Evolutionary conservation across 2,797 vertebrate genomes (phyloP).

Genomic region (Myripristis murdjan): DNA sequence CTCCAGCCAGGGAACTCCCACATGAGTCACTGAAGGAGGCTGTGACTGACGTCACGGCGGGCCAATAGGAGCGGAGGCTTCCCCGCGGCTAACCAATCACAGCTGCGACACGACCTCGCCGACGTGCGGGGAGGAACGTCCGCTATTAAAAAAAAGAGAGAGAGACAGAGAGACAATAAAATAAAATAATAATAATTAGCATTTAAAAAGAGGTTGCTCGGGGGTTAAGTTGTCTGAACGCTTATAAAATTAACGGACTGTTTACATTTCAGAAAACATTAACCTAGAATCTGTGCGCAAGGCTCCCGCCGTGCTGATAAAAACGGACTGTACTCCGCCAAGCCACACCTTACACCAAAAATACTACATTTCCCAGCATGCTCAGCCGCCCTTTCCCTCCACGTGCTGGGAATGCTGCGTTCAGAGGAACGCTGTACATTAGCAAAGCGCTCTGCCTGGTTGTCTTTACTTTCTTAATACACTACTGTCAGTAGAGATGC

Average conservation of each 20-base stretch:
- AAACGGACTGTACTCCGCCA: slow-evolving; percentile 8
- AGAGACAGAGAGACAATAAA: too few species aligned
- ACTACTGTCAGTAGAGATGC: too few species aligned
- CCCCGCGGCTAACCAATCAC: slow-evolving; percentile 63
- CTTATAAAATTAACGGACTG: background rate
- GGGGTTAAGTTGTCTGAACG: slow-evolving; percentile 45
- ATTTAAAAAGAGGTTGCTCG: too few species aligned
- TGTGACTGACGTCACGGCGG: slow-evolving; percentile 42
- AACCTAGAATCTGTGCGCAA: background rate
- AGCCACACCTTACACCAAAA: slow-evolving; percentile 76
- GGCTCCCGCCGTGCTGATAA: background rate
- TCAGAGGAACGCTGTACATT: too few species aligned
- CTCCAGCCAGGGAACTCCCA: slow-evolving; percentile 69
- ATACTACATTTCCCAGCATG: slow-evolving; percentile 72
- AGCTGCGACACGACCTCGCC: background rate
- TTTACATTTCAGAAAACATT: slow-evolving; percentile 2
- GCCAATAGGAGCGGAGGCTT: slow-evolving; percentile 65
- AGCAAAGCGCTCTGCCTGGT: too few species aligned
- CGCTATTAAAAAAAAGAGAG: slow-evolving; percentile 26
- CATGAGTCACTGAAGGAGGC: slow-evolving; percentile 60
- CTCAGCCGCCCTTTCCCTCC: slow-evolving; percentile 28
- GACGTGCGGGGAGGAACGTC: background rate
- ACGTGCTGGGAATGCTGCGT: background rate
- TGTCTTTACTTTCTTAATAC: too few species aligned
- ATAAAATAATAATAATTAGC: too few species aligned